phyloP scores from a whole-genome alignment of 2,797 vertebrate genomes.

The Amblyopsis hoosieri region DNA sequence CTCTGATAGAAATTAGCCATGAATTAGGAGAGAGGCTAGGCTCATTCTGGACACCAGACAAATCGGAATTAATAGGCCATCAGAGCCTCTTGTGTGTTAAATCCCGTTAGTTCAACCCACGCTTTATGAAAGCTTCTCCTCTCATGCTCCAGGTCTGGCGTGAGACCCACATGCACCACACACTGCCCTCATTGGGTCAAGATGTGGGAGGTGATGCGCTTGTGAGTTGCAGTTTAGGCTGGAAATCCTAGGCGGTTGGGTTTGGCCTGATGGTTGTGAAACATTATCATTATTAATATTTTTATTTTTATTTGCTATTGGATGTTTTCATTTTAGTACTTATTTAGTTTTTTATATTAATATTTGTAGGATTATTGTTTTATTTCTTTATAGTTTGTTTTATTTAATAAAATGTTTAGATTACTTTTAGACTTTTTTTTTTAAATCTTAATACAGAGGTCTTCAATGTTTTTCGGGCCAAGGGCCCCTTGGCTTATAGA shows the following conservation, averaged over 20 bases:
- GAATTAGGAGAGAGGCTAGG: slow-evolving; percentile 90
- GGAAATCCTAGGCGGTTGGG: slow-evolving; percentile 47
- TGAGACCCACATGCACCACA: slow-evolving; percentile 73
- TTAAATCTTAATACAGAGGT: no score
- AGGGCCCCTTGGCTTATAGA: no score
- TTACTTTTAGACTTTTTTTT: no score
- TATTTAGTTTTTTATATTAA: no score
- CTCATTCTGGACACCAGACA: slow-evolving; percentile 91
- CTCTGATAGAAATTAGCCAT: slow-evolving; percentile 94
- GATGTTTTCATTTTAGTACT: no score
- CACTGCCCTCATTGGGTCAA: slow-evolving; percentile 81
- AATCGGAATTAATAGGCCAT: slow-evolving; percentile 94
- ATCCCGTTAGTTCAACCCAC: slow-evolving; percentile 88
- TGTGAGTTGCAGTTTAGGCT: slow-evolving; percentile 57
- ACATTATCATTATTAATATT: no score
- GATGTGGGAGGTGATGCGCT: slow-evolving; percentile 71
- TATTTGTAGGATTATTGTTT: no score
- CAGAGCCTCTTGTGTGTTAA: slow-evolving; percentile 91
- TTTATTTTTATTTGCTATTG: no score
- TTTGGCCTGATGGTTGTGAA: slow-evolving; percentile 34
- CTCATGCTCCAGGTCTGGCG: slow-evolving; percentile 72
- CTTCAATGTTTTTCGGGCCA: no score
- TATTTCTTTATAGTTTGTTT: no score
- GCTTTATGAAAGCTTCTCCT: slow-evolving; percentile 86
- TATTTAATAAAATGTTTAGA: no score